phyloP scores from a whole-genome alignment of 2,797 vertebrate species.

The Hephaestus fuliginosus region DNA sequence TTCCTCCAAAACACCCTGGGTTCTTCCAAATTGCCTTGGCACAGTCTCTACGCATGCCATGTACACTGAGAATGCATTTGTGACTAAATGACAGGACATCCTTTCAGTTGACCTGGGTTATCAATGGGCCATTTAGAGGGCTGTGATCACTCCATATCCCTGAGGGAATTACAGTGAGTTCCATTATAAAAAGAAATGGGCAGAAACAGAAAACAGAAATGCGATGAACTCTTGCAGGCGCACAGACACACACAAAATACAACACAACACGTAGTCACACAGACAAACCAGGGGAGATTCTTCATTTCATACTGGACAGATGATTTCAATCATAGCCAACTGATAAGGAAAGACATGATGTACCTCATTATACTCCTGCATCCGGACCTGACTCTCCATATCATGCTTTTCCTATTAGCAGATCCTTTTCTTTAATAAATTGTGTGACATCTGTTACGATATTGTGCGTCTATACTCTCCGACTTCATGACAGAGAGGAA shows the following conservation, averaged over 20 bases:
- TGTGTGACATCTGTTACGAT: conserved; percentile 24
- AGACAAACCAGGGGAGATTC: conserved; percentile 37
- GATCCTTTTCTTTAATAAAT: conserved; percentile 43
- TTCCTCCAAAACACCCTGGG: conserved; percentile 73
- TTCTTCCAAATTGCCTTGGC: conserved; percentile 78
- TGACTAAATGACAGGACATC: conserved; percentile 81
- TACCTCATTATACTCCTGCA: conserved; percentile 72
- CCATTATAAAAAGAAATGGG: conserved; percentile 59
- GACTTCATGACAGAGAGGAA: not conserved
- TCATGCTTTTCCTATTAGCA: conserved; percentile 75
- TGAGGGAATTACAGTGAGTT: conserved; percentile 65
- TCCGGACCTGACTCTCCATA: conserved; percentile 51
- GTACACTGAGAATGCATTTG: conserved; percentile 77
- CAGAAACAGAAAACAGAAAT: conserved; percentile 44
- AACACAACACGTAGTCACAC: not conserved
- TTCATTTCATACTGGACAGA: conserved; percentile 70
- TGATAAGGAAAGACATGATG: conserved; percentile 71
- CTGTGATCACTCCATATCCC: conserved; percentile 58
- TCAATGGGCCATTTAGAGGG: conserved; percentile 82
- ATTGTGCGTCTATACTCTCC: not conserved
- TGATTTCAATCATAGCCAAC: conserved; percentile 75
- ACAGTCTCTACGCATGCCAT: conserved; percentile 63
- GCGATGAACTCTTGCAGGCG: not conserved
- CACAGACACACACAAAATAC: not conserved
- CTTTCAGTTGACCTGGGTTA: conserved; percentile 79